Conservation (phyloP, 64 coral and sea anemone genomes). For the Orbicella faveolata region DNA sequence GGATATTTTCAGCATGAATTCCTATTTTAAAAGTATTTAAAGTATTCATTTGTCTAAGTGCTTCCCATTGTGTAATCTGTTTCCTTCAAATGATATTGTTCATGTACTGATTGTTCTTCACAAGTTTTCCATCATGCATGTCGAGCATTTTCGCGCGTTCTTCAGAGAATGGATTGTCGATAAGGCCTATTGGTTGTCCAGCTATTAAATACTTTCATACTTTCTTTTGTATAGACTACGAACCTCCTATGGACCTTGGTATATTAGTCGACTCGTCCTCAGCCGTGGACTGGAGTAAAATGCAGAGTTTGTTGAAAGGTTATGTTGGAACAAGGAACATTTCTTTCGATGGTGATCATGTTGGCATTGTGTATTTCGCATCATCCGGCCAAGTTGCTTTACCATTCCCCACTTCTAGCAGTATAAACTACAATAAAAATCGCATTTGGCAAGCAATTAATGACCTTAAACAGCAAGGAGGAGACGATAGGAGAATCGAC, state of each 20-base stretch:
- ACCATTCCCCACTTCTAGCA: conserved; percentile 45
- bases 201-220: neutral
- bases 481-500: conserved; percentile 47
- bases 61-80: no score
- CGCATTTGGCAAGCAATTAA: conserved; percentile 48
- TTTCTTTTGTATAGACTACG: conserved; percentile 1
- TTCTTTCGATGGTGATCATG: conserved; percentile 58
- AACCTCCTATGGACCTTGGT: conserved; percentile 64
- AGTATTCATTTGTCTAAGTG: no score
- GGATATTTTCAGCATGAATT: no score
- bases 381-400: conserved; percentile 41
- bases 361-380: conserved; percentile 72
- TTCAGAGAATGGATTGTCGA: neutral
- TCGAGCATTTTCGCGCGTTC: neutral
- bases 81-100: no score
- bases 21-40: no score
- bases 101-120: neutral
- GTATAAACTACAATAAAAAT: conserved; percentile 14
- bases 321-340: conserved; percentile 42
- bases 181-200: neutral
- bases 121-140: neutral
- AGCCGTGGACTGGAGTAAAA: conserved; percentile 47
- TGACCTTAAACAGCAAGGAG: conserved; percentile 33
- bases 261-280: conserved; percentile 70
- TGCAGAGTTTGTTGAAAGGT: conserved; percentile 37